phyloP scores from a whole-genome alignment of 2,113 vertebrate genomes.

The Xiphophorus couchianus region DNA sequence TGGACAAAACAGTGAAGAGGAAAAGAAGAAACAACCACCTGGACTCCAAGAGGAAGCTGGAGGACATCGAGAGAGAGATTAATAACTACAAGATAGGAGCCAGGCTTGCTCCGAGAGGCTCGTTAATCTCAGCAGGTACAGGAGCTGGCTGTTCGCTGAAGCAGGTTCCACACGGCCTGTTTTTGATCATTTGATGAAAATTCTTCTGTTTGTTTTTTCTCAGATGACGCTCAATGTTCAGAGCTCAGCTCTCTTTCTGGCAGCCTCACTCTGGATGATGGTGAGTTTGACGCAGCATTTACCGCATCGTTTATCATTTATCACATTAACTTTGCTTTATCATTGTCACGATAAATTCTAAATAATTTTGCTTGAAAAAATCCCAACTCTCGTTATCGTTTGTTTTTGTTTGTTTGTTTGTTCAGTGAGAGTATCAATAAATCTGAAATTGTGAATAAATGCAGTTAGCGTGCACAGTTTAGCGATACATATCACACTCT shows the following conservation, averaged over 20 bases:
- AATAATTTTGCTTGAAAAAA: too few species aligned
- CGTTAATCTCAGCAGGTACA: conserved; percentile 85
- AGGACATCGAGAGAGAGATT: conserved; percentile 90
- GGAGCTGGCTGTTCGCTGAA: neutral
- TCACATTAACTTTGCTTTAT: too few species aligned
- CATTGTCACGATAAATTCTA: too few species aligned
- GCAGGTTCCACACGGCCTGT: neutral
- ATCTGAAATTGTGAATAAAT: too few species aligned
- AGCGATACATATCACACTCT: too few species aligned
- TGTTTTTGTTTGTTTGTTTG: too few species aligned
- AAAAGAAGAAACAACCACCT: conserved; percentile 89
- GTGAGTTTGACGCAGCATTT: conserved; percentile 71
- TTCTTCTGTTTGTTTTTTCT: conserved; percentile 41
- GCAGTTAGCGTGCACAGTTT: too few species aligned
- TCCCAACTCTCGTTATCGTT: too few species aligned
- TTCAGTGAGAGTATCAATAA: too few species aligned
- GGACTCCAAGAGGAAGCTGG: conserved; percentile 88
- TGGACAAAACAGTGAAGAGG: conserved; percentile 92
- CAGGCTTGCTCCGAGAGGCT: conserved; percentile 88
- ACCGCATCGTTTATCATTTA: too few species aligned
- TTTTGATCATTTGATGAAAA: neutral
- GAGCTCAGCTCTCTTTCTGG: conserved; percentile 94
- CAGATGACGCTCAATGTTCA: conserved; percentile 90
- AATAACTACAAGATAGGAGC: conserved; percentile 89
- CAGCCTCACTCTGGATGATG: conserved; percentile 89